Evolutionary conservation across 2,888 invertebrate genomes (phyloP).

Genomic region (Drosophila pseudotalamancana): DNA sequence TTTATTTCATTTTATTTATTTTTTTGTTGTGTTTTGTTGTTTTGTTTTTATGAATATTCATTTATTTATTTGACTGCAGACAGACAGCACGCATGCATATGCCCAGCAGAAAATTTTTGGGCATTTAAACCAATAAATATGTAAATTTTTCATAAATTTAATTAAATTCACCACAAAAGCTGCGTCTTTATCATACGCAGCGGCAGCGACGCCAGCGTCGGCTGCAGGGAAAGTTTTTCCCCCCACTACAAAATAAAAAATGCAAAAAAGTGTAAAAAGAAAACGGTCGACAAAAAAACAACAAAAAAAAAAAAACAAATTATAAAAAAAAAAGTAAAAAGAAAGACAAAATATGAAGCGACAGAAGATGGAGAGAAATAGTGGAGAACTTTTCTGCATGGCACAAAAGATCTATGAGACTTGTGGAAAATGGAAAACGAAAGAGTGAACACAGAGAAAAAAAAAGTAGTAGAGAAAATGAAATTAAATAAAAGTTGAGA

Average conservation of each 20-base stretch:
- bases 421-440: not conserved
- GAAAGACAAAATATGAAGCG: not conserved
- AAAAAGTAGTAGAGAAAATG: not conserved
- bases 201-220: slow-evolving; percentile 22
- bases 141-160: slow-evolving; percentile 81
- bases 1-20: not conserved
- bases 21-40: slow-evolving; percentile 22
- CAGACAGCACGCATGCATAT: slow-evolving; percentile 49
- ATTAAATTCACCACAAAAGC: slow-evolving; percentile 78
- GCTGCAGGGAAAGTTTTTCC: slow-evolving; percentile 49
- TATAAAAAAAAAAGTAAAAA: slow-evolving; percentile 17
- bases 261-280: slow-evolving; percentile 20
- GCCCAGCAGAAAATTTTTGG: slow-evolving; percentile 54
- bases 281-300: slow-evolving; percentile 11
- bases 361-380: slow-evolving; percentile 21
- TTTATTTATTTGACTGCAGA: slow-evolving; percentile 43
- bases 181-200: slow-evolving; percentile 45
- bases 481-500: slow-evolving; percentile 60
- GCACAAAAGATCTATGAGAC: slow-evolving; percentile 45
- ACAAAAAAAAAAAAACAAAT: not conserved
- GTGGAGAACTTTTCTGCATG: slow-evolving; percentile 38
- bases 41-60: slow-evolving; percentile 67
- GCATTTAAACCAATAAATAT: slow-evolving; percentile 80
- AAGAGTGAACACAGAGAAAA: not conserved
- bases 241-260: slow-evolving; percentile 9